Evolutionary conservation across 2,888 invertebrate genomes (phyloP), one percentile per base, ranked within the genome.

Genomic region (Strigamia transsilvanica): DNA sequence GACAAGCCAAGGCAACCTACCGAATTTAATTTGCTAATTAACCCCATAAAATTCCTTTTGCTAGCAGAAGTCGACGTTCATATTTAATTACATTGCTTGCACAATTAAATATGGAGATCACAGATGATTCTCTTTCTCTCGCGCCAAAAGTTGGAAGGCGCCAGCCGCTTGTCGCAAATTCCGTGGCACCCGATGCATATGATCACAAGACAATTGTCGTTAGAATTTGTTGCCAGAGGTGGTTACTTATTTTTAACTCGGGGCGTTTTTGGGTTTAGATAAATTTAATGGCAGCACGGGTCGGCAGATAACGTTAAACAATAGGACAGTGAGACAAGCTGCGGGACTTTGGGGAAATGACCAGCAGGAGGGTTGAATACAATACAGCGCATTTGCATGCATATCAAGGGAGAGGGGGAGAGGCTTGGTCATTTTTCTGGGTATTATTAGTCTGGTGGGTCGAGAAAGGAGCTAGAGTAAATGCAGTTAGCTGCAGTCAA

Each of bases 81-180:
- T 80, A 42, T 80, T 80, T 80, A 80, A 80, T 80, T 80, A 42
- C 80, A 80, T 80, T 80, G 41, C 80, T 23, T 41, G 23, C 80
- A 23, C 80, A 80, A 80, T 80, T 80, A 80, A 80, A 80, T 80
- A 80, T 80, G 38, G 38, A 80, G 80, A 80, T 77, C 78, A 38
- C 38, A 77, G 78, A 77, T 77, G 78, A 77, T 34, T 77, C 78
- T 34, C 77, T 51, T n/a, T 46, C 46, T 0, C 51, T 13, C 56
- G 56, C 56, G 56, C 56, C 18, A 56, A 51, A 56, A 56, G 56
- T 56, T 56, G 18, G 18, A 56, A 56, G 9, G n/a, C 56, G 18
- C 4, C 56, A 56, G 56, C 56, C 56, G 56, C 56, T 15, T 9
- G 21, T 56, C 56, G 56, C 56, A 56, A 56, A 56, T 56, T 56